Evolutionary conservation across 2,113 vertebrate genomes (phyloP), one percentile per base, ranked within the genome.

Genomic region (Chionodraco myersi): DNA sequence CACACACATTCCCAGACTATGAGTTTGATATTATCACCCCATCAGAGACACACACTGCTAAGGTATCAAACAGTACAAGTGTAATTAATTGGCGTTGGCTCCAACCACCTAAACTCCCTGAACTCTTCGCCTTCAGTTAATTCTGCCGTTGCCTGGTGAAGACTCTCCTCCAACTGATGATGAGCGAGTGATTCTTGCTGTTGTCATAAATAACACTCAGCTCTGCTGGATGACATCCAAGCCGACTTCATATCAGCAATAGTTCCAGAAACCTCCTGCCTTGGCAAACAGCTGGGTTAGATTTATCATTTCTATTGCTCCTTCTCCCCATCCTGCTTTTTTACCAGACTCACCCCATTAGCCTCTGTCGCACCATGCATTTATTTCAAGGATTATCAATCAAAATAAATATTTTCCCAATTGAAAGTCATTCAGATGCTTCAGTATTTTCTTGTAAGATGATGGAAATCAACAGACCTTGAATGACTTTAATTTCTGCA

Each of bases 121-220:
- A 78, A 78, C 45, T 70, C 45, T 63, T 67, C 74, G 63, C 48
- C 7, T 72, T 63, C 72, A 60, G 53, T 68, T 75, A 75, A 82
- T 89, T 68, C 57, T 72, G 59, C 76, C 41, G 54, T 71, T 75
- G 62, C 59, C 48, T 68, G 8, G 1, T 16, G 68, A 72, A 75
- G 57, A 53, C 76, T 79, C 57, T 51, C 75, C 70, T 74, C 62
- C 64, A 58, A 49, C 77, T 75, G 74, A 85, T 81, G 89, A 89
- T 77, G 78, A 86, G 66, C 45, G 15, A 80, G 71, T 56, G 72
- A 82, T 66, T 85, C 81, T 84, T 72, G 77, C 64, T 75, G 79
- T 83, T 87, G 68, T 87, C 80, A 81, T 91, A 91, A 93, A 92
- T 89, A 89, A 90, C 73, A 79, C 58, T 82, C 69, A 63, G 83